These are phyloP conservation scores for Macrobrachium nipponense DNA, from an alignment of 1,140 invertebrate species.

Conservation along the genomic window DNA sequence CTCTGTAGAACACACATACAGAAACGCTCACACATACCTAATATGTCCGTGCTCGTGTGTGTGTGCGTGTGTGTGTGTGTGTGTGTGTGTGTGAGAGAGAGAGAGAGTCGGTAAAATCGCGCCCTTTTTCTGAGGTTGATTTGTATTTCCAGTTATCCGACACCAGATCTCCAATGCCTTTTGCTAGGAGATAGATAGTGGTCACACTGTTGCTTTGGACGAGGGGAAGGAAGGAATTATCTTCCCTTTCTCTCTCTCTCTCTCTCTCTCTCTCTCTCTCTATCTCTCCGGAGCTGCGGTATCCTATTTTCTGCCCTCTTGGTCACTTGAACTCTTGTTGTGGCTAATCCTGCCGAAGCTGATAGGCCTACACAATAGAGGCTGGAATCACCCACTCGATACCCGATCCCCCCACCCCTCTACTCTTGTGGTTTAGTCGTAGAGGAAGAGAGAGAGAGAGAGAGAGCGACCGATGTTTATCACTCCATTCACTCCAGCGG, in stretches of 20 bases:
- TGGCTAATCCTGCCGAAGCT: conserved; percentile 27
- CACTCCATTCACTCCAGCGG: conserved; percentile 21
- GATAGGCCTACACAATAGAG: conserved; percentile 44
- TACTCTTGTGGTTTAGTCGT: conserved; percentile 17
- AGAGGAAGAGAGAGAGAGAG: neutral
- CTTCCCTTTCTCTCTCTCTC: neutral
- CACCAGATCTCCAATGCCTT: neutral
- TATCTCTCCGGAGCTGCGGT: neutral
- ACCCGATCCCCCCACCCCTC: conserved; percentile 3
- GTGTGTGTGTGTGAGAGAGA: no score
- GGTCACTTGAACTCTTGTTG: conserved; percentile 19
- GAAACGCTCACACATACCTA: no score
- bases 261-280: no score
- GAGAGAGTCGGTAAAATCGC: no score
- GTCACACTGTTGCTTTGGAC: neutral
- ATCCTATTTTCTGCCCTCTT: conserved; percentile 42
- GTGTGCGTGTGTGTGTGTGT: no score
- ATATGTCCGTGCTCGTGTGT: no score
- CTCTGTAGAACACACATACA: no score
- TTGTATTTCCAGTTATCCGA: neutral
- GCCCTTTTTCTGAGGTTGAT: no score
- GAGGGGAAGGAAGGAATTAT: neutral
- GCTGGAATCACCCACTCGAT: conserved; percentile 20
- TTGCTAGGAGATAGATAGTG: conserved; percentile 25
- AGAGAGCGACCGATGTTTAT: neutral